These are phyloP conservation scores for Calameuta idolon DNA, from an alignment of 2,888 invertebrate species.

Conservation along the genomic window DNA sequence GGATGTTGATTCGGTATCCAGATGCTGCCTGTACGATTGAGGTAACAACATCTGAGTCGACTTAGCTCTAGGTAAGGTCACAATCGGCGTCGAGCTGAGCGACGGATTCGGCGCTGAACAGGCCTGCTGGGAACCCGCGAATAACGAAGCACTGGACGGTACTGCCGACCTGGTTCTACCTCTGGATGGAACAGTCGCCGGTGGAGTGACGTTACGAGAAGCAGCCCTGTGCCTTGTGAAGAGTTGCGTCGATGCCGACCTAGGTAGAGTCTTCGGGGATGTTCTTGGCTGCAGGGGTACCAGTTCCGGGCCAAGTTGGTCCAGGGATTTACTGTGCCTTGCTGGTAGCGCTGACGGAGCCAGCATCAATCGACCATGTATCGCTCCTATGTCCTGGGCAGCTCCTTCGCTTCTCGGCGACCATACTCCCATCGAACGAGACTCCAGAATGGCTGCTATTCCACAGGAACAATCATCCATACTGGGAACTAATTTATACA, in stretches of 20 bases:
- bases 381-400: slow-evolving; percentile 61
- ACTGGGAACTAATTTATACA: slow-evolving; percentile 47
- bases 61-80: slow-evolving; percentile 62
- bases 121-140: slow-evolving; percentile 55
- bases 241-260: slow-evolving; percentile 68
- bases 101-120: slow-evolving; percentile 66
- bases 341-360: slow-evolving; percentile 75
- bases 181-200: slow-evolving; percentile 56
- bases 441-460: slow-evolving; percentile 75
- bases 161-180: slow-evolving; percentile 48
- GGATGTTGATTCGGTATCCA: slow-evolving; percentile 49
- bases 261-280: slow-evolving; percentile 59
- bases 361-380: slow-evolving; percentile 76
- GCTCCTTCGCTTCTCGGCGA: slow-evolving; percentile 67
- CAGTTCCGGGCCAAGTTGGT: slow-evolving; percentile 75
- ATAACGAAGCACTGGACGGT: slow-evolving; percentile 52
- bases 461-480: slow-evolving; percentile 79
- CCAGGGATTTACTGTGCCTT: slow-evolving; percentile 85
- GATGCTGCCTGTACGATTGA: slow-evolving; percentile 37
- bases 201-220: slow-evolving; percentile 48
- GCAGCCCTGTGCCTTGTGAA: slow-evolving; percentile 50
- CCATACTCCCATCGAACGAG: slow-evolving; percentile 73
- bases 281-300: slow-evolving; percentile 53
- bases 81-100: slow-evolving; percentile 55
- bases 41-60: slow-evolving; percentile 63